phyloP scores from a whole-genome alignment of 1,140 invertebrate species.

The Drosophila obscura region DNA sequence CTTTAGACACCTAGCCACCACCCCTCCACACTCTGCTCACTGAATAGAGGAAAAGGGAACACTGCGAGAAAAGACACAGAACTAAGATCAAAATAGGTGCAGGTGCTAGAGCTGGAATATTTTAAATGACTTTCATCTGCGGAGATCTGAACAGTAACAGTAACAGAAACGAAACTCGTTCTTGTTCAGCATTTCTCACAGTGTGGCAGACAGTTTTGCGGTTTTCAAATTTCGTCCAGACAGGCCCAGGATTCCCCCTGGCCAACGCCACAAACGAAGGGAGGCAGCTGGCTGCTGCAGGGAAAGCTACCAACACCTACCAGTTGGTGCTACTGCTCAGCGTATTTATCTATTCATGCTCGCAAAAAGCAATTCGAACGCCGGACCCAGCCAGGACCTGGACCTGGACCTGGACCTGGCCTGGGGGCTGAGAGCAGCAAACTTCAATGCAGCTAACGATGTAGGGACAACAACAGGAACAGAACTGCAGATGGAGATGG shows the following conservation, averaged over 20 bases:
- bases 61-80: constrained; percentile 20
- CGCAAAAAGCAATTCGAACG: constrained; percentile 72
- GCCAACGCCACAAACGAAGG: constrained; percentile 11
- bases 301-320: constrained; percentile 41
- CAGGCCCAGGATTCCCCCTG: constrained; percentile 12
- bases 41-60: constrained; percentile 14
- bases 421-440: constrained; percentile 22
- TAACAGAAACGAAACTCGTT: not conserved
- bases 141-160: not conserved
- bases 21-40: constrained; percentile 4
- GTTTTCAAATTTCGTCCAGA: constrained; percentile 72
- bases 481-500: constrained; percentile 32
- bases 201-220: constrained; percentile 63
- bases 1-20: constrained; percentile 43
- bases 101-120: not conserved
- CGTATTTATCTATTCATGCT: constrained; percentile 82
- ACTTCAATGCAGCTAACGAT: constrained; percentile 81
- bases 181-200: constrained; percentile 1
- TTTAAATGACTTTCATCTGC: not conserved
- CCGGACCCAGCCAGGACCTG: constrained; percentile 12
- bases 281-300: constrained; percentile 22
- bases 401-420: not conserved
- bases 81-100: too few relatives aligned
- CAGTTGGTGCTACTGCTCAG: constrained; percentile 48
- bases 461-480: constrained; percentile 66